Percentiles rank a stretch among this genome's conserved stretches.
These are phyloP conservation scores for Drosophila robusta DNA, from an alignment of 2,888 invertebrate genomes.

Conservation along the genomic window DNA sequence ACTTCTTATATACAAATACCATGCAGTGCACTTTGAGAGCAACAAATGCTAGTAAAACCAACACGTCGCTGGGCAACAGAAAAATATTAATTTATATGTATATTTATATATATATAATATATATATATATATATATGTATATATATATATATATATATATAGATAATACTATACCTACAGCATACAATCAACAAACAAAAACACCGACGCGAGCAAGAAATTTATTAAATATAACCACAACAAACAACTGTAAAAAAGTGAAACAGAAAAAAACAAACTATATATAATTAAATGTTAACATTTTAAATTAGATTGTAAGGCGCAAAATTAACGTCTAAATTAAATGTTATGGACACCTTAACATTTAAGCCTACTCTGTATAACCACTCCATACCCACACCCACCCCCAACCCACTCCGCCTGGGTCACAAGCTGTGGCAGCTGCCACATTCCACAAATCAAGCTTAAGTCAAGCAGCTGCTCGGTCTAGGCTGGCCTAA, in stretches of 20 bases:
- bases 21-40: slow-evolving; percentile 31
- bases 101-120: slow-evolving; percentile 12
- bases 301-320: slow-evolving; percentile 73
- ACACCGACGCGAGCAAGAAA: slow-evolving; percentile 38
- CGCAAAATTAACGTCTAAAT: slow-evolving; percentile 67
- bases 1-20: slow-evolving; percentile 4
- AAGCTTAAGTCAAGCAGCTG: slow-evolving; percentile 31
- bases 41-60: slow-evolving; percentile 14
- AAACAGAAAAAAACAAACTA: slow-evolving; percentile 23
- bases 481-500: slow-evolving; percentile 6
- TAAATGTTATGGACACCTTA: slow-evolving; percentile 60
- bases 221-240: slow-evolving; percentile 6
- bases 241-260: slow-evolving; percentile 47
- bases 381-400: background rate
- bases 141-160: slow-evolving; percentile 5
- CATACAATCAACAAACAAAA: slow-evolving; percentile 25
- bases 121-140: slow-evolving; percentile 1
- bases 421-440: background rate
- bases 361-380: slow-evolving; percentile 29
- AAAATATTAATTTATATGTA: slow-evolving; percentile 8
- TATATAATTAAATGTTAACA: slow-evolving; percentile 70
- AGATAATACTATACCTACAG: background rate
- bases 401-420: background rate
- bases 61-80: slow-evolving; percentile 10
- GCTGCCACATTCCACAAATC: slow-evolving; percentile 32